These are phyloP conservation scores for Podarcis muralis DNA, from an alignment of 2,113 vertebrate species.

Conservation along the genomic window DNA sequence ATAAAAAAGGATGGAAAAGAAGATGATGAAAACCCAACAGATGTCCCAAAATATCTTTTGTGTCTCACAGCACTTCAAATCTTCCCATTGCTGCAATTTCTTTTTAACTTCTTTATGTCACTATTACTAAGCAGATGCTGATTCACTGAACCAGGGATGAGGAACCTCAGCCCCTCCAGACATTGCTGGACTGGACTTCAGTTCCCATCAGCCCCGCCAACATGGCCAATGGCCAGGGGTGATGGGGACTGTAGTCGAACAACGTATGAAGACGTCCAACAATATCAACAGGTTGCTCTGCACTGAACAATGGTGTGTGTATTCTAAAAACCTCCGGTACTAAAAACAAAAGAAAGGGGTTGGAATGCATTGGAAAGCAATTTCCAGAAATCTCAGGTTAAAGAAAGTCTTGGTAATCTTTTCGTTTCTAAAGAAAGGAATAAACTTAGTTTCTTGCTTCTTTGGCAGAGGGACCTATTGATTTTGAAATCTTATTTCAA, in stretches of 20 bases:
- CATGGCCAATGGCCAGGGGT: too few relatives aligned
- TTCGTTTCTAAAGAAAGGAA: background rate
- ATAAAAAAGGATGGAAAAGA: conserved; percentile 41
- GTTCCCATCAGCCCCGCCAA: too few relatives aligned
- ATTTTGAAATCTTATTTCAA: background rate
- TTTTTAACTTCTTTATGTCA: conserved; percentile 10
- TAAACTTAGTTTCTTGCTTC: background rate
- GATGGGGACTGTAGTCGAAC: too few relatives aligned
- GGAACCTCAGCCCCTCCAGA: too few relatives aligned
- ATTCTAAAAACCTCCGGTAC: background rate
- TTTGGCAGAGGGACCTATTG: background rate
- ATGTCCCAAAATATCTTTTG: conserved; percentile 60
- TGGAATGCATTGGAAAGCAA: conserved; percentile 7
- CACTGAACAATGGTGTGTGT: background rate
- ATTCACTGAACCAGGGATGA: background rate
- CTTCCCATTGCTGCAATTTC: conserved; percentile 3
- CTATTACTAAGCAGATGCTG: conserved; percentile 7
- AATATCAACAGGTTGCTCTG: too few relatives aligned
- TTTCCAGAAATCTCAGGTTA: conserved; percentile 10
- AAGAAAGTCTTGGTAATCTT: conserved; percentile 10
- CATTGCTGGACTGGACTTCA: too few relatives aligned
- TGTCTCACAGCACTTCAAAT: conserved; percentile 60
- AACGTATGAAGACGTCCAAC: too few relatives aligned
- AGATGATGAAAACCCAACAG: conserved; percentile 53
- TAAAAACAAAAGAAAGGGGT: conserved; percentile 24